Evolutionary conservation across 2,888 invertebrate genomes (phyloP), one percentile per base, ranked within the genome.

Genomic region (Brachynemurus nebulosus): DNA sequence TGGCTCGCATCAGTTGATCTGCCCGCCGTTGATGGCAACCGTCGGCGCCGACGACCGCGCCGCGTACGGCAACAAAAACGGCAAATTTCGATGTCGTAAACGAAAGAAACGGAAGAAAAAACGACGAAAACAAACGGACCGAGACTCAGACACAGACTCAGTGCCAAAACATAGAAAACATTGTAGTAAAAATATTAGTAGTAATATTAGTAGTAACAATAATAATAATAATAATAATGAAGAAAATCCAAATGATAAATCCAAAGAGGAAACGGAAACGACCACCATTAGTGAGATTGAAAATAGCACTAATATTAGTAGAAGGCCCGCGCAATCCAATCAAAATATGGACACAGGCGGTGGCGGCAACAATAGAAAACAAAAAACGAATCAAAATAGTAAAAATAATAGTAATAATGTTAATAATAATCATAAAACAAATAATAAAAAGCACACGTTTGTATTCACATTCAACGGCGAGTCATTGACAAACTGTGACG

Each of bases 61-160:
- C 56, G 59, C 52, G 55, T 58, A 52, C 59, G 57, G 48, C 59
- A 38, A 17, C 17, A 40, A 60, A 47, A 51, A 59, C 19, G 67
- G 67, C 48, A 62, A 60, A 47, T 66, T 66, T 47, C 61, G 66
- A 36, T 70, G 71, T 55, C 64, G 69, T 8, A 67, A 66, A 49
- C 60, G 67, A 20, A 69, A 68, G 53, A 69, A 68, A 54, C 58
- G 66, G 50, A 71, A 69, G 66, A 71, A 69, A 60, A 66, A 64
- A 55, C 61, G 60, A 57, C 59, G 62, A 56, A 64, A 63, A 57
- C 61, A 61, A 47, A 47, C 51, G 16, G 52, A 42, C 37, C 35
- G 21, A 14, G 11, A 16, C 21, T 11, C 40, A 16, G 44, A 19
- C n/a, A 27, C 12, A 4, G 33, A 36, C n/a, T 8, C 27, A 18